These are phyloP conservation scores for Pantherophis guttatus DNA, from an alignment of 2,113 vertebrate species.

Conservation along the genomic window DNA sequence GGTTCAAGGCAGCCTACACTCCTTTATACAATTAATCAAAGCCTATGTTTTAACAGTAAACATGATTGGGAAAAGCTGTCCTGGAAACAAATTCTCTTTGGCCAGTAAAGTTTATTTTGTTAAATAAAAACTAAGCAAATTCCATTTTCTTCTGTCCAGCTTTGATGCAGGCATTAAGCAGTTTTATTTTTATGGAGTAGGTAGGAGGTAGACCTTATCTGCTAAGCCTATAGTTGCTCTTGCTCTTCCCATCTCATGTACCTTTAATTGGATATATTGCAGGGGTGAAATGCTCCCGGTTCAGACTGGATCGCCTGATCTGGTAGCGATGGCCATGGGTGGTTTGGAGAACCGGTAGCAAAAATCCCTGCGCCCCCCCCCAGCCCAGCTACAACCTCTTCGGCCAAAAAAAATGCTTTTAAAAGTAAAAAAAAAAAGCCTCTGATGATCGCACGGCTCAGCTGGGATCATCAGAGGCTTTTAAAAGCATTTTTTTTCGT, in stretches of 20 bases:
- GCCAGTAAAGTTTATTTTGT: background rate
- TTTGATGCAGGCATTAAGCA: background rate
- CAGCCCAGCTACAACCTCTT: too few species aligned
- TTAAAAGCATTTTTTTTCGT: too few species aligned
- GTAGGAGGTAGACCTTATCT: background rate
- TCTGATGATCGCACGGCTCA: too few species aligned
- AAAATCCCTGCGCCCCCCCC: too few species aligned
- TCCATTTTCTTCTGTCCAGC: background rate
- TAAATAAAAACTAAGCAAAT: background rate
- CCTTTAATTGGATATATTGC: background rate
- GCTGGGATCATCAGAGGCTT: too few species aligned
- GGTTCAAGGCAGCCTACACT: background rate
- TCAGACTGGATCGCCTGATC: too few species aligned
- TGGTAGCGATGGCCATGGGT: rapidly evolving
- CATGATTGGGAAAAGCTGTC: background rate
- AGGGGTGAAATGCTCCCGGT: too few species aligned
- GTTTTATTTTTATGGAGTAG: background rate
- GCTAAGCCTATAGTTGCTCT: background rate
- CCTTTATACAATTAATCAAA: background rate
- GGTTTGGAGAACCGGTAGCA: too few species aligned
- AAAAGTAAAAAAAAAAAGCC: too few species aligned
- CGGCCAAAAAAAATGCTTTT: too few species aligned
- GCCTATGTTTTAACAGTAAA: constrained; percentile 41
- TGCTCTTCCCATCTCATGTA: background rate
- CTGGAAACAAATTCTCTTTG: background rate